Base-by-base conservation (phyloP, 1,140 invertebrate species). In the Drosophila sproati region DNA sequence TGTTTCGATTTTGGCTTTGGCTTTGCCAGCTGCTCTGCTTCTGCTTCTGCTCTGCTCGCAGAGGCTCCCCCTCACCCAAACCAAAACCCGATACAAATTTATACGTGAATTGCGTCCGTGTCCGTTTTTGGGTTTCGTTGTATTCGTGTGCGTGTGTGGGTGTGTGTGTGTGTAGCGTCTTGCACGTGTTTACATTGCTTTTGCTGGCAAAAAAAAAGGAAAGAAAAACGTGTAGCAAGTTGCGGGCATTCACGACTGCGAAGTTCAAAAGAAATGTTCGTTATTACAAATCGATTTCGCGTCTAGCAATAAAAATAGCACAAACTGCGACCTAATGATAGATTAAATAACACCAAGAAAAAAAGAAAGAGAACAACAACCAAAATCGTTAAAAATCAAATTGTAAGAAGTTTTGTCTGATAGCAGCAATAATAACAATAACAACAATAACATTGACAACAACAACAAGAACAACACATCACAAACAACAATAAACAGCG, bases 251-350 rank as follows among this genome's bases (percentile, higher is more conserved):
- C 47, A n/a, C n/a, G n/a, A n/a, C n/a, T n/a, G n/a, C n/a, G 77
- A 51, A 74, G 88, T 77, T 77, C 88, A 80, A 82, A 71, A 75
- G 55, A 77, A 82, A 88, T 80, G 59, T 79, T 67, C 67, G 56
- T 69, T 82, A 52, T 43, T 71, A 88, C 80, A 87, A 88, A 87
- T 87, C 83, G 83, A 88, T 87, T 87, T 77, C 54, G 73, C 71
- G 67, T 48, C 35, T 71, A 70, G 71, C 54, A 61, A 78, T 85
- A 89, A 83, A 88, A 89, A 83, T 89, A 75, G 73, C 73, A 31
- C 55, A 51, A 77, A 67, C 64, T 66, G 64, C 43, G 48, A 52
- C 56, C 66, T 81, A 89, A 89, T 89, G 71, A 89, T 74, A 89
- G 78, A 89, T 89, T 89, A 89, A 88, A 88, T 88, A 50, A 51